A percentile compares a stretch with the other conserved stretches of the same genome.
Conservation (phyloP, 2,888 invertebrate genomes). For the Drosophila vallismaia region DNA sequence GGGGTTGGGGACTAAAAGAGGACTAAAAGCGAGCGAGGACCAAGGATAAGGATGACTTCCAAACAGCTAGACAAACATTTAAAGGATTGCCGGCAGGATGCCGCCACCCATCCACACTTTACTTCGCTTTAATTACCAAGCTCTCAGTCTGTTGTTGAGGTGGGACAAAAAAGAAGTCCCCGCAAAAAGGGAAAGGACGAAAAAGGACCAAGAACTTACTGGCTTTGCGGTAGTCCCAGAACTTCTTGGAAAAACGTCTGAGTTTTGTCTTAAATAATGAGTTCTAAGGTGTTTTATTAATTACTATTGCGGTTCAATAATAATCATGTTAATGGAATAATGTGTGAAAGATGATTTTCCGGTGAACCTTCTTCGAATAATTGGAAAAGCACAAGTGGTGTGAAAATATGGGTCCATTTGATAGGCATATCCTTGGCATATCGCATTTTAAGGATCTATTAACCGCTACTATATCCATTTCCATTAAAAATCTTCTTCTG, state of each 20-base stretch:
- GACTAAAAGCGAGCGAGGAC: background rate
- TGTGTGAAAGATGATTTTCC: background rate
- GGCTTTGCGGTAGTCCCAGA: conserved; percentile 5
- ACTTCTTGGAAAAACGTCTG: conserved; percentile 1
- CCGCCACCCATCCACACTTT: conserved; percentile 47
- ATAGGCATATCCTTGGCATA: no score
- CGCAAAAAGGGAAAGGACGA: background rate
- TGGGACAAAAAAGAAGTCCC: conserved; percentile 6
- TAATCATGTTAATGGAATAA: background rate
- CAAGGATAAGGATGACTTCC: conserved; percentile 40
- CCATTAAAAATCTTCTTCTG: no score
- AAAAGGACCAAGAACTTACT: background rate
- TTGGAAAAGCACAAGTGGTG: no score
- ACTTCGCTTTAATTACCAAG: conserved; percentile 59
- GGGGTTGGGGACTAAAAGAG: background rate
- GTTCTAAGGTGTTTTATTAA: conserved; percentile 12
- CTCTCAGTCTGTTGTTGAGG: conserved; percentile 17
- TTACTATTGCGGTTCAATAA: conserved; percentile 13
- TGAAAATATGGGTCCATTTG: no score
- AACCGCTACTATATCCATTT: no score
- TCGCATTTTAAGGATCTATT: no score
- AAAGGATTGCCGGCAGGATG: conserved; percentile 47
- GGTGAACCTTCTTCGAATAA: no score
- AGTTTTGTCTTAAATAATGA: conserved; percentile 1
- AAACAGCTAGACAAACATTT: conserved; percentile 55